These are phyloP conservation scores for Molothrus ater DNA, from an alignment of 2,797 vertebrate genomes.

Conservation along the genomic window DNA sequence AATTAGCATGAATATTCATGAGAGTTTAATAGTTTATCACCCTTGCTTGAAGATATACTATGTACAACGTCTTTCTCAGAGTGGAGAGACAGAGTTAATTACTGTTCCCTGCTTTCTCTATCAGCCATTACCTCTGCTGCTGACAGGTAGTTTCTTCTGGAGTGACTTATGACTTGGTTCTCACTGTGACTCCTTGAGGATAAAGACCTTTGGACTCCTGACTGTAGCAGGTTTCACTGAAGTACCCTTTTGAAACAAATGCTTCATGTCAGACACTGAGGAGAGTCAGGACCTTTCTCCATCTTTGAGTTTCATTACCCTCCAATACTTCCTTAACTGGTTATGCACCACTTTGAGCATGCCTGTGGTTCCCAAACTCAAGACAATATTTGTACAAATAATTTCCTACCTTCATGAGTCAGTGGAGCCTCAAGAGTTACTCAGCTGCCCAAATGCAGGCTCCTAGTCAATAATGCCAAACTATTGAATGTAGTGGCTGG, in stretches of 20 bases:
- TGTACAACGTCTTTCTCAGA: background rate
- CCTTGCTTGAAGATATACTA: background rate
- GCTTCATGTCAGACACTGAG: background rate
- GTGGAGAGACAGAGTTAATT: background rate
- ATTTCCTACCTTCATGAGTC: background rate
- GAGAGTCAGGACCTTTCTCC: background rate
- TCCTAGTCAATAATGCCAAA: background rate
- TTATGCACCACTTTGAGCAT: background rate
- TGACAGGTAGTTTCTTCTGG: background rate
- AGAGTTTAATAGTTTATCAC: background rate
- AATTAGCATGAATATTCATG: conserved; percentile 7
- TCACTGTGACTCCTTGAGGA: background rate
- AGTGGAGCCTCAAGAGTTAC: background rate
- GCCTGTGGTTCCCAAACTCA: background rate
- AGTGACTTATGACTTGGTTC: background rate
- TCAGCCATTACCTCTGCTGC: background rate
- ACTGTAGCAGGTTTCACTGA: background rate
- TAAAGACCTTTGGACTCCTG: background rate
- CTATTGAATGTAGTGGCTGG: background rate
- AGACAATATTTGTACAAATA: background rate
- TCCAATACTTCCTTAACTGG: background rate
- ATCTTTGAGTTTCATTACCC: background rate
- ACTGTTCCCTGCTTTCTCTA: background rate
- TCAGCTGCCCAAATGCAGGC: background rate
- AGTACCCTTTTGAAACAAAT: background rate